Conservation (phyloP, 1,140 invertebrate genomes). For the Drosophila truncata region DNA sequence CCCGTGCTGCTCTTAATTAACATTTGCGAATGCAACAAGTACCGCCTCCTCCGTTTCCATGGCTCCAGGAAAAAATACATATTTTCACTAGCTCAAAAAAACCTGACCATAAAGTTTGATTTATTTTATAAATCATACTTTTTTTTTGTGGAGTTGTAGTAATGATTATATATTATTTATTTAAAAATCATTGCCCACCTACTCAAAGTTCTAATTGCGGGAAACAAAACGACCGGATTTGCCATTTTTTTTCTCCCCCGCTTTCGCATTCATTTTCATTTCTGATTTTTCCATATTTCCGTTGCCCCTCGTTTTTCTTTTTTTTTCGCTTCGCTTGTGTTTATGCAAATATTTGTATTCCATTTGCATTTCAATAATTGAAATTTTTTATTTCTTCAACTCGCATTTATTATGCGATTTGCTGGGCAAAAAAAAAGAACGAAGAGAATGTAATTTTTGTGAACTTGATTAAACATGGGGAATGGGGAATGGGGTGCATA, state of each 20-base stretch:
- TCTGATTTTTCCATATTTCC: slow-evolving; percentile 36
- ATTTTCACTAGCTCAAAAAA: not conserved
- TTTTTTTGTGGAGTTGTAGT: not conserved
- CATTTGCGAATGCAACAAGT: slow-evolving; percentile 53
- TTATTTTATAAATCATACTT: not conserved
- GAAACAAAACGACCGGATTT: not conserved
- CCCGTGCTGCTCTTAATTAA: slow-evolving; percentile 41
- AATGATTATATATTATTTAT: not conserved
- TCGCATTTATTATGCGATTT: slow-evolving; percentile 71
- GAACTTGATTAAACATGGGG: slow-evolving; percentile 65
- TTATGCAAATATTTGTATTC: slow-evolving; percentile 81
- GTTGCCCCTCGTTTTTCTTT: slow-evolving; percentile 8
- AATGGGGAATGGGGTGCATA: slow-evolving; percentile 15
- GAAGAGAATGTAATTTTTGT: slow-evolving; percentile 56
- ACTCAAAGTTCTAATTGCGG: slow-evolving; percentile 9
- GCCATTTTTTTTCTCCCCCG: not conserved
- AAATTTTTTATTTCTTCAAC: slow-evolving; percentile 63
- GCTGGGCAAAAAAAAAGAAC: slow-evolving; percentile 8
- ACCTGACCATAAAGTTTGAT: not conserved
- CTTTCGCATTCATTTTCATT: slow-evolving; percentile 30
- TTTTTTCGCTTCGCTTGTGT: slow-evolving; percentile 41
- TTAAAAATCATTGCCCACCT: not conserved
- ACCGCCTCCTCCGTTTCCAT: too few species aligned
- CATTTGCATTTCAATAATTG: slow-evolving; percentile 81
- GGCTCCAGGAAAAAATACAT: not conserved